phyloP scores from a whole-genome alignment of 2,113 vertebrate genomes.

The Proterorhinus semilunaris region DNA sequence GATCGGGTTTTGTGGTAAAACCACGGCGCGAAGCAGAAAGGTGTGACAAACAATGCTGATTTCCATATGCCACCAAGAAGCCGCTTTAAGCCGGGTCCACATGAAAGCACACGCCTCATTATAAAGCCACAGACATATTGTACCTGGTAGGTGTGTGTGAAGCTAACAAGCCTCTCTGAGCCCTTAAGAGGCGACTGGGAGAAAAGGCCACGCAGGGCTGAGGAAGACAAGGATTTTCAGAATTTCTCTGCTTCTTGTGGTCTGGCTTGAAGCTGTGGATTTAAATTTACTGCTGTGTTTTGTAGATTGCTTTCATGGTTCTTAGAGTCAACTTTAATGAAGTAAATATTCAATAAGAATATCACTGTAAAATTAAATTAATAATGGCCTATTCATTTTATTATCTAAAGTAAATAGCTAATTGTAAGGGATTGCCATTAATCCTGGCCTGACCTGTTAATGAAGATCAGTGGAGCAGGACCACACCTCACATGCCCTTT shows the following conservation, averaged over 20 bases:
- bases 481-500: no score
- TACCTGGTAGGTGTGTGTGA: slow-evolving; percentile 34
- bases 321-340: background rate
- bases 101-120: slow-evolving; percentile 48
- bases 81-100: slow-evolving; percentile 47
- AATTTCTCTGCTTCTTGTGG: background rate
- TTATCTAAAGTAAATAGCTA: no score
- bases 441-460: no score
- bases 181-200: background rate
- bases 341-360: background rate
- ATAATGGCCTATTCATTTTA: no score
- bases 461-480: no score
- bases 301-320: background rate
- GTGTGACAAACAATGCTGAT: slow-evolving; percentile 18
- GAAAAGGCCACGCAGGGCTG: background rate
- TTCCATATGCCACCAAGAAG: slow-evolving; percentile 16
- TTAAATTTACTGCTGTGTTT: background rate
- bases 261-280: background rate
- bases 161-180: slow-evolving; percentile 34
- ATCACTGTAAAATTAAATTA: no score
- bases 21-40: background rate
- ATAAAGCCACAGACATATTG: slow-evolving; percentile 29
- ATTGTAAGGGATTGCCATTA: no score
- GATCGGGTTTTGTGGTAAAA: no score
- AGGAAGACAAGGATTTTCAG: background rate